These are phyloP conservation scores for Scaptomyza tumidula DNA, from an alignment of 2,888 invertebrate genomes.

Conservation along the genomic window DNA sequence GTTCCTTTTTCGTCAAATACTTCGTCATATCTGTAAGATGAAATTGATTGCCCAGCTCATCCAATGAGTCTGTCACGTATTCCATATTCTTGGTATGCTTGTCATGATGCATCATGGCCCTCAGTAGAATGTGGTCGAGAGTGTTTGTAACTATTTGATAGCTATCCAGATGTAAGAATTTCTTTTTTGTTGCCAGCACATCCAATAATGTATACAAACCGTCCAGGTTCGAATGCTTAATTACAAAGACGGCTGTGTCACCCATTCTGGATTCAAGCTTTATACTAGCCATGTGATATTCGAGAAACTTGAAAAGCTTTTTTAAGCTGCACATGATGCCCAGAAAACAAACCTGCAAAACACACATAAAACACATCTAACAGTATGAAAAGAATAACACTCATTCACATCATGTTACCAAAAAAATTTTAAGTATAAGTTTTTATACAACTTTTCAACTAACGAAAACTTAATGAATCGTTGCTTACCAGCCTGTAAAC, in stretches of 20 bases:
- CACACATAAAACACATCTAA: background rate
- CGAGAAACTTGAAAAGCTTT: constrained; percentile 87
- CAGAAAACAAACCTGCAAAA: constrained; percentile 87
- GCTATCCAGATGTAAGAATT: constrained; percentile 87
- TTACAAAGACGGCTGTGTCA: constrained; percentile 89
- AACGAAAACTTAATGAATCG: background rate
- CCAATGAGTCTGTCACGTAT: background rate
- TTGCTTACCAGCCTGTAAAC: constrained; percentile 89
- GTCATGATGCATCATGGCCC: constrained; percentile 56
- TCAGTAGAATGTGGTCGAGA: constrained; percentile 91
- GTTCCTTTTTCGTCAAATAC: background rate
- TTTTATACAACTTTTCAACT: background rate
- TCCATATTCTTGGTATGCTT: background rate
- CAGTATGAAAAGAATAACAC: background rate
- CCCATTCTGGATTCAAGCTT: constrained; percentile 90
- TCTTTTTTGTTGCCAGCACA: constrained; percentile 87
- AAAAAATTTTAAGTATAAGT: background rate
- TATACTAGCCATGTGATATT: constrained; percentile 89
- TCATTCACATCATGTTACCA: background rate
- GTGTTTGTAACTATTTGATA: constrained; percentile 92
- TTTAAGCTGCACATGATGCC: constrained; percentile 89
- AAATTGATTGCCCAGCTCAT: constrained; percentile 14
- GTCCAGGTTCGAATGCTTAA: constrained; percentile 89
- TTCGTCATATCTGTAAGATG: constrained; percentile 9
- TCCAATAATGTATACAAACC: constrained; percentile 87